phyloP scores from a whole-genome alignment of 1,140 invertebrate species.

The Ceratitis capitata region DNA sequence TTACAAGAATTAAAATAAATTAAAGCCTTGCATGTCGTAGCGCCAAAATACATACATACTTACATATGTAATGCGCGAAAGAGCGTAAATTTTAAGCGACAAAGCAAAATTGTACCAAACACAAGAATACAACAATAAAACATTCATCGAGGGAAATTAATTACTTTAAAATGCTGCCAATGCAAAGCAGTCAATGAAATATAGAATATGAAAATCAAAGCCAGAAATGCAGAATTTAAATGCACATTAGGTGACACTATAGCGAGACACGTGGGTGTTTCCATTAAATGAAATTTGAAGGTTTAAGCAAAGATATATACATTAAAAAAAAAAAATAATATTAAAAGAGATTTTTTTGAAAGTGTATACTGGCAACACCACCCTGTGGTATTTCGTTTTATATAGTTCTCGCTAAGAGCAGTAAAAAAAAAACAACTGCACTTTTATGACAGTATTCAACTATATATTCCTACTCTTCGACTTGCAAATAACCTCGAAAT shows the following conservation, averaged over 20 bases:
- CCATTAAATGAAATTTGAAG: background rate
- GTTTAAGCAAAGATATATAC: background rate
- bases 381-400: no score
- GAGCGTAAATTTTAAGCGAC: background rate
- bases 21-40: background rate
- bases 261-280: background rate
- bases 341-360: background rate
- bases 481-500: background rate
- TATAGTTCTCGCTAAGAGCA: background rate
- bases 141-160: conserved; percentile 33
- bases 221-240: background rate
- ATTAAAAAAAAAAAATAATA: background rate
- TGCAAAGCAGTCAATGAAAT: conserved; percentile 30
- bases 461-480: background rate
- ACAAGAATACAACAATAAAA: conserved; percentile 26
- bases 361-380: background rate
- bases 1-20: background rate
- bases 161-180: conserved; percentile 39
- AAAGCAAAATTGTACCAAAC: background rate
- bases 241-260: no score
- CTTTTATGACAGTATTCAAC: background rate
- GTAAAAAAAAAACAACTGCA: no score
- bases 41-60: no score
- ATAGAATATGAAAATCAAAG: background rate
- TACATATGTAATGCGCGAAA: background rate